Evolutionary conservation across 2,113 vertebrate species (phyloP), one percentile per base, ranked within the genome.

Genomic region (Solea solea): DNA sequence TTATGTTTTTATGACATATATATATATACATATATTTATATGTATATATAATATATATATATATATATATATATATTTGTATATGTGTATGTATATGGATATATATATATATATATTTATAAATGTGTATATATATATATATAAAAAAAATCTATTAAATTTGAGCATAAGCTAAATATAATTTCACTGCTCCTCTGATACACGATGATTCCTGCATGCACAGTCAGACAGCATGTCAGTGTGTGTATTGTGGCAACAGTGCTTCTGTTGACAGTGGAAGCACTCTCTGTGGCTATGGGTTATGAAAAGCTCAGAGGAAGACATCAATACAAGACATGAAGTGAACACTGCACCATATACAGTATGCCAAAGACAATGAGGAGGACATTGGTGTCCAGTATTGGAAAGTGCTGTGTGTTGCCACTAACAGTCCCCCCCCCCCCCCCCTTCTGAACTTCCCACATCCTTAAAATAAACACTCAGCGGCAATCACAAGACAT

Each of bases 281-380:
- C 56, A 51, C 14, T 21, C 21, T 1, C 21, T 41, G 59, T 52
- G 58, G 49, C 63, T 54, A 52, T 61, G 69, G 58, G 65, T 49
- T 48, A 39, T 41, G 54, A 53, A 71, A 66, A 58, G 65, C 45
- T 25, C n/a, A 45, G 86, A 69, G 57, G 84, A 64, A 78, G 78
- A 76, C 88, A 74, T 88, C 89, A 34, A 3, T 34, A 34, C 34
- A 34, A 21, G 21, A 21, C 21, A 21, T 21, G 21, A 21, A 21
- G 21, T 34, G 3, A 34, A 34, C 34, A 34, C 5, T 34, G 34
- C 34, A 48, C 45, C 45, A 48, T 5, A 48, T 48, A 14, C 9
- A 12, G 14, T 9, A 48, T 48, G 10, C 45, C 45, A 83, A 50
- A 77, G 85, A 81, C 86, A 89, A 85, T 40, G 49, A 55, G 40